Evolutionary conservation across 2,888 invertebrate genomes (phyloP), one percentile per base, ranked within the genome.

Genomic region (Parapristionchus giblindavisi): DNA sequence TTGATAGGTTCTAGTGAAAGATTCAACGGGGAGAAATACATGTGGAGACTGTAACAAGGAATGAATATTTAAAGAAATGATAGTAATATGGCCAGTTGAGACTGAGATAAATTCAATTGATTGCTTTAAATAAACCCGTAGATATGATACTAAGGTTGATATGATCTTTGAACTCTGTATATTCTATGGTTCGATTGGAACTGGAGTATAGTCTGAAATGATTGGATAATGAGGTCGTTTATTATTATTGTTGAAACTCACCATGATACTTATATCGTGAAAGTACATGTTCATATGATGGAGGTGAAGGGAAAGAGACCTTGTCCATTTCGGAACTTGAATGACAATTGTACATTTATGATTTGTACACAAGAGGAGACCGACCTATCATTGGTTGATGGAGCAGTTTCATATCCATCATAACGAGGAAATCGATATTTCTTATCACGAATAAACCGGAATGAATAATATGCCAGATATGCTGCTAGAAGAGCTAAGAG

Each of bases 401-500:
- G 68, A 21, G 34, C 24, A 2, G 52, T 14, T 11, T 40, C 5
- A 8, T 52, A 52, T 3, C 27, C 52, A n/a, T 52, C 52, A 29
- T 48, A 34, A n/a, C 36, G 51, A 1, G 32, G 51, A 14, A 51
- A 68, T 36, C 68, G 68, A 68, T 73, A 61, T 51, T 51, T 21
- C 52, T 61, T 51, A 14, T 73, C 34, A 32, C 61, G 34, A 60
- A 73, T 40, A 40, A 75, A 75, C 2, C 36, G 27, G 40, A 40
- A 54, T n/a, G 54, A 65, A 43, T 65, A 60, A 27, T 29, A 27
- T 11, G 77, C 68, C 21, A 80, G 75, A 61, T 76, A 80, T 6
- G 71, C 76, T 38, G 75, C 77, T 36, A 80, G 51, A 3, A 66
- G 70, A 61, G 77, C 68, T 8, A 80, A 75, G 27, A 77, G 32